Conservation (phyloP, 1,140 invertebrate genomes). For the Brachionus rubens region DNA sequence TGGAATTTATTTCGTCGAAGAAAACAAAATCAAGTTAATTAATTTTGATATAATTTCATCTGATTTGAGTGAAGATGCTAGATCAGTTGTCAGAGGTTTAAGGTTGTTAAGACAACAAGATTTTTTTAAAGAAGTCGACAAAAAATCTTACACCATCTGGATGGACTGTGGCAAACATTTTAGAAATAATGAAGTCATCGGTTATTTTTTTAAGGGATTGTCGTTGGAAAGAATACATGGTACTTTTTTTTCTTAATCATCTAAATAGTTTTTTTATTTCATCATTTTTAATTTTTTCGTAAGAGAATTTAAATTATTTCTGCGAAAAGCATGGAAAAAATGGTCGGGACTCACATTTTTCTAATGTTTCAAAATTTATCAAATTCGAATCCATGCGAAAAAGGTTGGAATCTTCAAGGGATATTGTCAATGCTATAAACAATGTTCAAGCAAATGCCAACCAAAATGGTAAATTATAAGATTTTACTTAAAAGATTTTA, state of each 20-base stretch:
- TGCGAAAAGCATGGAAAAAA: conserved; percentile 37
- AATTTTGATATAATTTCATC: neutral
- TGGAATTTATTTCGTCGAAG: neutral
- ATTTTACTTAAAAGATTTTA: neutral
- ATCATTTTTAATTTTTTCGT: too few relatives aligned
- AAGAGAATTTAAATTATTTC: conserved; percentile 16
- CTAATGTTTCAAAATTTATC: conserved; percentile 12
- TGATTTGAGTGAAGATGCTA: neutral
- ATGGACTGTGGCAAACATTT: conserved; percentile 14
- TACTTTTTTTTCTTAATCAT: neutral
- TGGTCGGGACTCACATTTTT: conserved; percentile 14
- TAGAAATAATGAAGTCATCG: neutral
- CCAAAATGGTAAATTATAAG: conserved; percentile 1
- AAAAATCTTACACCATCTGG: neutral
- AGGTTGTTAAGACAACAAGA: neutral
- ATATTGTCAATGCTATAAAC: conserved; percentile 18
- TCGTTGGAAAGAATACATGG: neutral
- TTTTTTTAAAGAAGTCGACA: neutral
- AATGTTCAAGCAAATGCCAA: conserved; percentile 14
- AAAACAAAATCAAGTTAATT: neutral
- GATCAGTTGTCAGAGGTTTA: neutral
- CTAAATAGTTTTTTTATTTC: too few relatives aligned
- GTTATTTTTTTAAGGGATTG: neutral
- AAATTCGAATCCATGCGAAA: neutral
- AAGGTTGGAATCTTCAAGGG: neutral